A percentile compares a stretch with the other conserved stretches of the same genome.
phyloP scores from a whole-genome alignment of 2,113 vertebrate genomes.

The Antigone vipio region DNA sequence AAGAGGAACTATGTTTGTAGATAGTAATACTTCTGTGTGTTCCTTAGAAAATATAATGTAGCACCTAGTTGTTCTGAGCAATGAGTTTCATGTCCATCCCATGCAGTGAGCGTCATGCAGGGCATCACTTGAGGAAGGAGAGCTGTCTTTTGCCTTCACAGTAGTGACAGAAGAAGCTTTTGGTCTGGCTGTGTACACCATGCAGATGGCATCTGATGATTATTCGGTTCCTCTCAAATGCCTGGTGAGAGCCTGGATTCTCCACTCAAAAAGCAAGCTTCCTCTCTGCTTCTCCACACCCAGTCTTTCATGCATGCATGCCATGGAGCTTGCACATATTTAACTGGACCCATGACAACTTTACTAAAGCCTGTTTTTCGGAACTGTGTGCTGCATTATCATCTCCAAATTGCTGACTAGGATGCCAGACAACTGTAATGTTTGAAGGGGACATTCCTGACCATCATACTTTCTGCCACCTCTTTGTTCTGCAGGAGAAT shows the following conservation, averaged over 20 bases:
- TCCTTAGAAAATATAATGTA: neutral
- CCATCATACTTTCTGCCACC: neutral
- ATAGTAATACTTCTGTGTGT: neutral
- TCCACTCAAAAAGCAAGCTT: neutral
- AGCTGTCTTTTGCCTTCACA: neutral
- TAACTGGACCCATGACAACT: neutral
- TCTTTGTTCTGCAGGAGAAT: neutral
- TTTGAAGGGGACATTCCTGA: neutral
- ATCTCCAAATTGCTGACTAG: neutral
- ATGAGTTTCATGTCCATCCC: neutral
- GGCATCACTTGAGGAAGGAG: neutral
- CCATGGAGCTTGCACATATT: neutral
- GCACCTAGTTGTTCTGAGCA: neutral
- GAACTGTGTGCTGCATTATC: neutral
- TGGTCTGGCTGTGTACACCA: neutral
- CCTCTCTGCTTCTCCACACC: neutral
- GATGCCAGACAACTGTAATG: neutral
- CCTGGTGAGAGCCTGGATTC: neutral
- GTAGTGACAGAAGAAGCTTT: neutral
- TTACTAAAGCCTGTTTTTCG: neutral
- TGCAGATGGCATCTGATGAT: neutral
- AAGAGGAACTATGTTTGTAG: neutral
- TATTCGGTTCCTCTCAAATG: neutral
- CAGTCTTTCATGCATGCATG: neutral
- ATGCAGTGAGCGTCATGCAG: neutral